Percentiles rank a stretch among this genome's conserved stretches.
Evolutionary conservation across 1,140 invertebrate genomes (phyloP).

Genomic region (Aphaenogaster floridana): DNA sequence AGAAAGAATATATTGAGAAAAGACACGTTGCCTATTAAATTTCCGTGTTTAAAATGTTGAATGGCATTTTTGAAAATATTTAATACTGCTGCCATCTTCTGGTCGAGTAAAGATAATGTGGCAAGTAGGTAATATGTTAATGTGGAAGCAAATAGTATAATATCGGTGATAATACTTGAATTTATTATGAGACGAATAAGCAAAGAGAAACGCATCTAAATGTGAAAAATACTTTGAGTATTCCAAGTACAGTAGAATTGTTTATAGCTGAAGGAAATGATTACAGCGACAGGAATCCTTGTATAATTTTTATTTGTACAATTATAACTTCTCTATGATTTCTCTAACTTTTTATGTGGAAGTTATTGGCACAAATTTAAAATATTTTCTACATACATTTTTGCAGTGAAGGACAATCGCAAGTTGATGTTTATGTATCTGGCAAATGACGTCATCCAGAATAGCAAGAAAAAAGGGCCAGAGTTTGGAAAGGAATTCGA

Average conservation of each 20-base stretch:
- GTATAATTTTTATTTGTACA: not conserved
- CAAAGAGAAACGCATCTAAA: not conserved
- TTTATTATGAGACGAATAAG: not conserved
- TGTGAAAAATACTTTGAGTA: not conserved
- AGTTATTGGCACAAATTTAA: not conserved
- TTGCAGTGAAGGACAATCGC: constrained; percentile 94
- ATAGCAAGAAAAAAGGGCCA: constrained; percentile 98
- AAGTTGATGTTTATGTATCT: constrained; percentile 98
- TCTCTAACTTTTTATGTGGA: not conserved
- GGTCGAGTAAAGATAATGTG: not conserved
- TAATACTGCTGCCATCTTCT: not conserved
- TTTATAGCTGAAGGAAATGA: not conserved
- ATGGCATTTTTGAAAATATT: not conserved
- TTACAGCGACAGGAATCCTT: not conserved
- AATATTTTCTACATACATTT: constrained; percentile 42
- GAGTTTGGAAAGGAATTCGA: constrained; percentile 97
- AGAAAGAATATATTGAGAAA: not conserved
- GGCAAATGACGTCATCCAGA: constrained; percentile 99
- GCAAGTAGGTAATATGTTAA: not conserved
- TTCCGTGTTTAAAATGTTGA: not conserved
- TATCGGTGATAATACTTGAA: not conserved
- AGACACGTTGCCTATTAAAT: not conserved
- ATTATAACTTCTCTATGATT: not conserved
- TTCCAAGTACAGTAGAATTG: not conserved
- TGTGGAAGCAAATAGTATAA: not conserved